phyloP scores from a whole-genome alignment of 2,888 invertebrate species.

The Julus scandinavius region DNA sequence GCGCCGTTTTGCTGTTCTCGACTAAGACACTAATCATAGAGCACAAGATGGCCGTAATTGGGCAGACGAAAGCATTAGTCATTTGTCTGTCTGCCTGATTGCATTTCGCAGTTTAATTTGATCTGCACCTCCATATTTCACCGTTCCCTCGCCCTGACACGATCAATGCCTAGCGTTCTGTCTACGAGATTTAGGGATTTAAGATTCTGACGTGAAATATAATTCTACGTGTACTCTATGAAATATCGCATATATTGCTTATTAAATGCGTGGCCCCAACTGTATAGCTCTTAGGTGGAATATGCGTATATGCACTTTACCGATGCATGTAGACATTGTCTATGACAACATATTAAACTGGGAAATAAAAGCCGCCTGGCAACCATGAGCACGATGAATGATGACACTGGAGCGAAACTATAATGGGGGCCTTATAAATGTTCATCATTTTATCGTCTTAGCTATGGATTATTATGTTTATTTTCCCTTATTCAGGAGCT shows the following conservation, averaged over 20 bases:
- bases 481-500: slow-evolving; percentile 25
- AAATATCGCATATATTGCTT: neutral
- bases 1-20: neutral
- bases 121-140: neutral
- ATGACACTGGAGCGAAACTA: slow-evolving; percentile 17
- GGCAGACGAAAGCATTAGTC: slow-evolving; percentile 14
- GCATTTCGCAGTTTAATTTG: neutral
- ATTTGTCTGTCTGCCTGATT: slow-evolving; percentile 21
- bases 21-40: neutral
- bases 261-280: neutral
- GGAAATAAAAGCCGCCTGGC: slow-evolving; percentile 33
- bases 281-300: neutral
- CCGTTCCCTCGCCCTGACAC: neutral
- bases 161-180: slow-evolving; percentile 1
- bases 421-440: slow-evolving; percentile 25
- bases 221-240: neutral
- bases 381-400: slow-evolving; percentile 17
- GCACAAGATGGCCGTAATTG: neutral
- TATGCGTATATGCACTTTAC: neutral
- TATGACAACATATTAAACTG: slow-evolving; percentile 26
- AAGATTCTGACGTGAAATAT: slow-evolving; percentile 24
- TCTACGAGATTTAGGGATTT: slow-evolving; percentile 12
- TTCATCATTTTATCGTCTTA: slow-evolving; percentile 2
- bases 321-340: slow-evolving; percentile 33
- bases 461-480: slow-evolving; percentile 33